Conservation (phyloP, 2,797 vertebrate species). For the Xenopus petersii region DNA sequence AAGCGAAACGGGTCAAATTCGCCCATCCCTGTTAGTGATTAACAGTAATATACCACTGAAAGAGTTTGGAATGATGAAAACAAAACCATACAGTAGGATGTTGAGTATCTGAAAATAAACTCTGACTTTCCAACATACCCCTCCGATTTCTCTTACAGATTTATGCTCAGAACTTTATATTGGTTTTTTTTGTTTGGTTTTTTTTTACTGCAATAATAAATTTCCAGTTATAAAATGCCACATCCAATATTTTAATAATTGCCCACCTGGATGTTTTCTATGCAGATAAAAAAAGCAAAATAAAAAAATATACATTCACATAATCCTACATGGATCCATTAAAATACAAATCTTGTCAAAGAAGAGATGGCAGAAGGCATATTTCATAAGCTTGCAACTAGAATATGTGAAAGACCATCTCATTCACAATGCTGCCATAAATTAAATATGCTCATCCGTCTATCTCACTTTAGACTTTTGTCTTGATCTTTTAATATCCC, state of each 20-base stretch:
- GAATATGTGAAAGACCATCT: not conserved
- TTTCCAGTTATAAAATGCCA: not conserved
- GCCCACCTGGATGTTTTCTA: not conserved
- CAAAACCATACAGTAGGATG: no score
- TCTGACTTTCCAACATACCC: no score
- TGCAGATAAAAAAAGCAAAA: not conserved
- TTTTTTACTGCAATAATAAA: no score
- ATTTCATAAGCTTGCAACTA: not conserved
- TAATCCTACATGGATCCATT: slow-evolving; percentile 2
- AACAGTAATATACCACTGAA: no score
- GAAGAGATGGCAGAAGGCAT: not conserved
- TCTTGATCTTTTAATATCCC: slow-evolving; percentile 3
- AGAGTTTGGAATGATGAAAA: no score
- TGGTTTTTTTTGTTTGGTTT: no score
- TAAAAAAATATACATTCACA: not conserved
- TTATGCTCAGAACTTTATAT: no score
- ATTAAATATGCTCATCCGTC: not conserved
- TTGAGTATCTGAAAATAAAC: no score
- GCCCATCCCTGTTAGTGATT: no score
- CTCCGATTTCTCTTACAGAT: no score
- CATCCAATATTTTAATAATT: not conserved
- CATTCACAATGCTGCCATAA: not conserved
- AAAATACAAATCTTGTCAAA: not conserved
- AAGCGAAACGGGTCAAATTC: no score
- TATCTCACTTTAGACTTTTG: not conserved